Percentiles rank a stretch among this genome's conserved stretches.
Conservation (phyloP, 1,140 invertebrate genomes). For the Macrotrachela quadricornifera region DNA sequence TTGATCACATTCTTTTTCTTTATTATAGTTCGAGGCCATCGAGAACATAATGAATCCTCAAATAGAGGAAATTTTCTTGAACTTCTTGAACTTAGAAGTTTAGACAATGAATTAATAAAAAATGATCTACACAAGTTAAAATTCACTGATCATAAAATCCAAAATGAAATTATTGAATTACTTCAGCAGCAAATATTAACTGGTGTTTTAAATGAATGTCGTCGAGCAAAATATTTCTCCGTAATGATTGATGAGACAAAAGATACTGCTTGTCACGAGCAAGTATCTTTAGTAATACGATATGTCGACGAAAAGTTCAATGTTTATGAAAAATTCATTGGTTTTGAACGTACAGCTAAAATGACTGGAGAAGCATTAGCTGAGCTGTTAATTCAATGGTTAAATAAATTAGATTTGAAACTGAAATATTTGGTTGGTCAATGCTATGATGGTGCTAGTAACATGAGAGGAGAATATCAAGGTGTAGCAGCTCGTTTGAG, state of each 20-base stretch:
- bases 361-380: no score
- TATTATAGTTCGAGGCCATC: not conserved
- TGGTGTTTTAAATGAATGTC: not conserved
- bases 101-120: no score
- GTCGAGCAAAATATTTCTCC: not conserved
- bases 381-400: not conserved
- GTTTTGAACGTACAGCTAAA: not conserved
- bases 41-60: not conserved
- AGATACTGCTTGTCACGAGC: not conserved
- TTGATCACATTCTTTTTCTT: no score
- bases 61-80: slow-evolving; percentile 2
- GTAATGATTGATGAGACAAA: not conserved
- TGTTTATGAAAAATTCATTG: not conserved
- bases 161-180: not conserved
- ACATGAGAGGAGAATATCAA: not conserved
- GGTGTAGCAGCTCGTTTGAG: not conserved
- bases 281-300: slow-evolving; percentile 1
- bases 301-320: not conserved
- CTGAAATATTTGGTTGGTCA: not conserved
- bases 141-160: no score
- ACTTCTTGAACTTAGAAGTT: not conserved
- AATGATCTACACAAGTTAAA: no score
- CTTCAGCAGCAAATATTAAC: not conserved
- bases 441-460: not conserved
- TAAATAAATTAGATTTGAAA: not conserved